phyloP scores from a whole-genome alignment of 2,113 vertebrate species.

The Gallinago media region DNA sequence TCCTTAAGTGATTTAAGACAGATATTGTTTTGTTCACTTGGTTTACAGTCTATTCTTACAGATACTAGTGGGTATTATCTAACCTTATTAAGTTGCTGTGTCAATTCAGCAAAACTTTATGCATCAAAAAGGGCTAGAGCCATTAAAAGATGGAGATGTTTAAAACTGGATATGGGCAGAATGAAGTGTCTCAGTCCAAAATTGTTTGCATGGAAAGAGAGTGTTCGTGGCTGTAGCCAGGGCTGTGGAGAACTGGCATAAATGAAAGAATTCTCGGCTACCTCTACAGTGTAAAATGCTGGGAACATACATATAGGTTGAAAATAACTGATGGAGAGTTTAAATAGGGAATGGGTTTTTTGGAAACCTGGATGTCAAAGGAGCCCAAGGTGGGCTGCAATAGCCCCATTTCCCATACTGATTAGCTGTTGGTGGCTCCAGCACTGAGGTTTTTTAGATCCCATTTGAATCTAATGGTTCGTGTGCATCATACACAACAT shows the following conservation, averaged over 20 bases:
- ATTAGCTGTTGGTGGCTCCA: not conserved
- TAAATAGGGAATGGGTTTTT: not conserved
- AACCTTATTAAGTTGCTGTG: not conserved
- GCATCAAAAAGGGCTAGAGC: not conserved
- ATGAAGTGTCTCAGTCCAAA: not conserved
- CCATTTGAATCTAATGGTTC: not conserved
- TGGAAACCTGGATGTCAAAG: not conserved
- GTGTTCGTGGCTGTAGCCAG: not conserved
- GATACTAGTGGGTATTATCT: not conserved
- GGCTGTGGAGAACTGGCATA: fast-evolving
- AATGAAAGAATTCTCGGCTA: not conserved
- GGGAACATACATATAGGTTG: not conserved
- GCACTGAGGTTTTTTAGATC: not conserved
- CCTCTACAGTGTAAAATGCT: not conserved
- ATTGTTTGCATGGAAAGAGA: not conserved
- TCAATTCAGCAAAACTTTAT: not conserved
- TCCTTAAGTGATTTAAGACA: not conserved
- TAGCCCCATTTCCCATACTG: not conserved
- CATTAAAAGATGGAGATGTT: not conserved
- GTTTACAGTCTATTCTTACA: not conserved
- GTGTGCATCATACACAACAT: too few species aligned
- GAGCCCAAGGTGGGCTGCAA: not conserved
- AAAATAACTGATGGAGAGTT: not conserved
- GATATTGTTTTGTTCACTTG: not conserved
- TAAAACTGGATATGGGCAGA: not conserved